These are phyloP conservation scores for Thunnus albacares DNA, from an alignment of 2,797 vertebrate species.

Conservation along the genomic window DNA sequence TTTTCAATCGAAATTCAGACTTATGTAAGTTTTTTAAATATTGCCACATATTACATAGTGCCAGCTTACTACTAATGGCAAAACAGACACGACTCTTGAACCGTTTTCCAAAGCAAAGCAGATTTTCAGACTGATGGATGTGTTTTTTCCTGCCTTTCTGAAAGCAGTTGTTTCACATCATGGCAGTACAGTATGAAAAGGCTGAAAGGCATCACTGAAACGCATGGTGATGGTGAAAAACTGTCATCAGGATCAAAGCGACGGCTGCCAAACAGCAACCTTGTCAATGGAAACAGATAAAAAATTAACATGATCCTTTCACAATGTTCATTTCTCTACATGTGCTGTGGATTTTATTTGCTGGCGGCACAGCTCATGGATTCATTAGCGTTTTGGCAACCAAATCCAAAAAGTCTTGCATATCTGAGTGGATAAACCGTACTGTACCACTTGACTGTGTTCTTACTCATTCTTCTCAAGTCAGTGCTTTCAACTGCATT, in stretches of 20 bases:
- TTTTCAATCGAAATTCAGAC: no score
- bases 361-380: conserved; percentile 3
- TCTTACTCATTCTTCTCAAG: not conserved
- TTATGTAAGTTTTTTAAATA: not conserved
- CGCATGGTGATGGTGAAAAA: not conserved
- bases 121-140: not conserved
- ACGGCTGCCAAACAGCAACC: not conserved
- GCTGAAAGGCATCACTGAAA: no score
- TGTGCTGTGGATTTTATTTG: conserved; percentile 5
- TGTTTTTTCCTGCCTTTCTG: conserved; percentile 10
- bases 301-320: not conserved
- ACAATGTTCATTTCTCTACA: not conserved
- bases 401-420: not conserved
- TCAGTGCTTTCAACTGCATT: conserved; percentile 1
- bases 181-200: not conserved
- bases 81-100: not conserved
- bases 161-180: not conserved
- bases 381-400: not conserved
- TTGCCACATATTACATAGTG: not conserved
- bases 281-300: not conserved
- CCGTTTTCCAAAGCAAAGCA: conserved; percentile 8
- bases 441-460: not conserved
- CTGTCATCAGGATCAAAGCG: not conserved
- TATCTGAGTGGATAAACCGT: not conserved
- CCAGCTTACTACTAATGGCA: not conserved